Conservation (phyloP, 2,113 vertebrate genomes). For the Macroglossus sobrinus region DNA sequence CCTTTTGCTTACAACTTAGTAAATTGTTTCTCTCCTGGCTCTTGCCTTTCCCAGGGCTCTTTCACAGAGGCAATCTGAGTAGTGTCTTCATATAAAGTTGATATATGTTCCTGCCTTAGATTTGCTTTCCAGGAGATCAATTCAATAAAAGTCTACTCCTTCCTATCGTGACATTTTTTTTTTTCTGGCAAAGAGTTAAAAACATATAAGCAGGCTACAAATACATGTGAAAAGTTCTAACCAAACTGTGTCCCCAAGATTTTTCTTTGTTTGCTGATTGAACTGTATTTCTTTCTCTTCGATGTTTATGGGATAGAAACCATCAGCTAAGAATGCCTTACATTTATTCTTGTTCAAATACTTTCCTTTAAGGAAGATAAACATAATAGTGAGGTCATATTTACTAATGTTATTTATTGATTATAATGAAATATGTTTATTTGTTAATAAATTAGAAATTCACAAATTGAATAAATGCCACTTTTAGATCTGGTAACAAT, state of each 20-base stretch:
- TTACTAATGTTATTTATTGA: not conserved
- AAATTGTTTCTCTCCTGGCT: not conserved
- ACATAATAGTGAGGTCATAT: not conserved
- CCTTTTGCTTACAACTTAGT: not conserved
- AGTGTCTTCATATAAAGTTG: not conserved
- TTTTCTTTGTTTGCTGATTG: not conserved
- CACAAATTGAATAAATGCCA: not conserved
- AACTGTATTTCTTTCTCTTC: not conserved
- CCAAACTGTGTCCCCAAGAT: not conserved
- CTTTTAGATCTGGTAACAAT: not conserved
- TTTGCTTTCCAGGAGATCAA: not conserved
- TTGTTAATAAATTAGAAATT: not conserved
- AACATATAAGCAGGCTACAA: not conserved
- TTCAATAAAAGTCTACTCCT: not conserved
- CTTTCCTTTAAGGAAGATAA: not conserved
- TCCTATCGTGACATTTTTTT: not conserved
- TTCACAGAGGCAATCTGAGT: not conserved
- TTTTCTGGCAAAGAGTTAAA: not conserved
- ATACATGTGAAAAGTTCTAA: not conserved
- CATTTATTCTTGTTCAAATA: not conserved
- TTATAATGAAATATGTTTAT: not conserved
- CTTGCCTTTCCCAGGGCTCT: not conserved
- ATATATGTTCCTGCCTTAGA: not conserved
- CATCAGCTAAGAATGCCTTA: not conserved
- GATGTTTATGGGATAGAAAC: not conserved